A percentile compares a stretch with the other conserved stretches of the same genome.
phyloP scores from a whole-genome alignment of 2,888 invertebrate genomes.

The Papilio demoleus region DNA sequence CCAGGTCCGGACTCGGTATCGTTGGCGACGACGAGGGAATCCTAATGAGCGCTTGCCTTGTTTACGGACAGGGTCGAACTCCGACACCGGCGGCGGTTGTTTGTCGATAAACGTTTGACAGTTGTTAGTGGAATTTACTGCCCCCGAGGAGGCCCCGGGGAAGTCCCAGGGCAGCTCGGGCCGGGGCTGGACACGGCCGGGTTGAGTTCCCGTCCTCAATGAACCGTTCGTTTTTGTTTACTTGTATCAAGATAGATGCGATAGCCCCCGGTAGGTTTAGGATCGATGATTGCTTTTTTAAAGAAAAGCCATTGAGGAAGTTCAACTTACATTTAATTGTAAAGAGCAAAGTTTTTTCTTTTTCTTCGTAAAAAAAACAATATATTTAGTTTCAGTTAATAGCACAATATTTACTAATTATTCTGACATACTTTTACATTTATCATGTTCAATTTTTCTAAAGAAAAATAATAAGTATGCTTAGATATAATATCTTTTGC shows the following conservation, averaged over 20 bases:
- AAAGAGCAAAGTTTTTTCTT: too few species aligned
- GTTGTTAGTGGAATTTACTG: constrained; percentile 31
- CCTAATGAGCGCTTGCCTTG: constrained; percentile 58
- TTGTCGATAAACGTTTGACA: constrained; percentile 37
- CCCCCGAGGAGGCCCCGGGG: constrained; percentile 1
- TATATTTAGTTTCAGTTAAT: too few species aligned
- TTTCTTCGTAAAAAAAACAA: too few species aligned
- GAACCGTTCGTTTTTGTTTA: constrained; percentile 28
- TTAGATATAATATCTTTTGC: neutral
- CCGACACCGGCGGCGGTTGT: constrained; percentile 4
- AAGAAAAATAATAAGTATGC: constrained; percentile 1
- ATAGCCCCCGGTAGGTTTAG: constrained; percentile 20
- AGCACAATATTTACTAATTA: too few species aligned
- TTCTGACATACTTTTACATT: neutral
- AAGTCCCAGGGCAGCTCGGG: neutral
- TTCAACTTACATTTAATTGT: constrained; percentile 9
- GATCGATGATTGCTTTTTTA: constrained; percentile 17
- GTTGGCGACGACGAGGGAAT: constrained; percentile 44
- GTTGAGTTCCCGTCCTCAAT: constrained; percentile 1
- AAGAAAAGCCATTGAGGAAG: constrained; percentile 11
- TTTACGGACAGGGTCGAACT: constrained; percentile 45
- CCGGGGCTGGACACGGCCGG: neutral
- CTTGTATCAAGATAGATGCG: constrained; percentile 21
- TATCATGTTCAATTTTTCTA: neutral
- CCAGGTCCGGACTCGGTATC: constrained; percentile 32